Conservation (phyloP, 2,797 vertebrate genomes). For the Sebastes dallii region DNA sequence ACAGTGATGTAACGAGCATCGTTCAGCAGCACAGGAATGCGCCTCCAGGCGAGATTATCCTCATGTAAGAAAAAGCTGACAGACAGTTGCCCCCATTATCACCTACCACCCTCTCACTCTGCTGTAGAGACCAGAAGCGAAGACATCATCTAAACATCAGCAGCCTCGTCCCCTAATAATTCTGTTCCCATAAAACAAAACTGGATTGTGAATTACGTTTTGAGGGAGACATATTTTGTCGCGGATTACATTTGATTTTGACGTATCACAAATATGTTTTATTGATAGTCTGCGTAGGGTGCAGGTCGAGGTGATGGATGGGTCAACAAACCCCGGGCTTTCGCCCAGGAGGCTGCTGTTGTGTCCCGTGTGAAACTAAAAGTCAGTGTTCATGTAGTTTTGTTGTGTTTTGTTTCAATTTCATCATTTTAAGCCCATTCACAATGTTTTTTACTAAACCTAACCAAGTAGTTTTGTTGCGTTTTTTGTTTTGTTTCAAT, state of each 20-base stretch:
- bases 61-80: background rate
- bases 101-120: background rate
- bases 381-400: background rate
- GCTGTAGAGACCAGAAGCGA: background rate
- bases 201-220: too few relatives aligned
- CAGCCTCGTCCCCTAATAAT: background rate
- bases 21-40: slow-evolving; percentile 14
- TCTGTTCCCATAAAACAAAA: too few relatives aligned
- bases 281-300: too few relatives aligned
- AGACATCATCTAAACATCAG: background rate
- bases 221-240: too few relatives aligned
- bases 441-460: too few relatives aligned
- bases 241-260: too few relatives aligned
- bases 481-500: background rate
- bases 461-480: too few relatives aligned
- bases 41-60: slow-evolving; percentile 21
- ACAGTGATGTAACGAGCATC: background rate
- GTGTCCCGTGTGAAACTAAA: background rate
- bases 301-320: too few relatives aligned
- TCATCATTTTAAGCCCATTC: background rate
- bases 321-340: background rate
- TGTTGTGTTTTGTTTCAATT: background rate
- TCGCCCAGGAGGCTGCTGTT: background rate
- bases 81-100: background rate
- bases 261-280: too few relatives aligned